Base-by-base conservation (phyloP, 1,140 invertebrate genomes). In the Hypsibius dujardini region DNA sequence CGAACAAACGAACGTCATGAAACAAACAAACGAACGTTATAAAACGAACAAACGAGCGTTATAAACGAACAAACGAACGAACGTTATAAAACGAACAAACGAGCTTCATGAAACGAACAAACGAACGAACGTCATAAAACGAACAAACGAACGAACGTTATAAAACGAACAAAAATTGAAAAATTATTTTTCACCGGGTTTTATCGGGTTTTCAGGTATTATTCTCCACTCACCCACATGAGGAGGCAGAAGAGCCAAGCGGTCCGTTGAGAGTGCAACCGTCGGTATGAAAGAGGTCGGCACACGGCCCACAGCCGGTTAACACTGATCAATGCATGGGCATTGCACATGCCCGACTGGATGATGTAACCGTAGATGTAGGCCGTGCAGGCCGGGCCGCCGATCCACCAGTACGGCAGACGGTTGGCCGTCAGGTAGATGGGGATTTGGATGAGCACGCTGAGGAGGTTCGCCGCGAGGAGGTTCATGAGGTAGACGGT, bases 381-480 rank as follows among this genome's bases (percentile, higher is more conserved):
- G 50, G 50, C 50, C n/a, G 50, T 56, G 50, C 50, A 56, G 50
- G 50, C 50, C n/a, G 7, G 50, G 50, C n/a, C 50, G 50, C n/a
- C 50, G 50, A 56, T n/a, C 50, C 50, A 56, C 50, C 50, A 7
- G 50, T 7, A n/a, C 7, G 7, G n/a, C 50, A 56, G n/a, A n/a
- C 7, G n/a, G 50, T 56, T 56, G 50, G n/a, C n/a, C 7, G n/a
- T 56, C 7, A 7, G 7, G 7, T 7, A 56, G 50, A n/a, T 7
- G n/a, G 7, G n/a, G 7, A 56, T n/a, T 56, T 7, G n/a, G n/a
- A 56, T n/a, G 50, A n/a, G 7, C 50, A 56, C 50, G n/a, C 50
- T n/a, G n/a, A 56, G 7, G 7, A 56, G n/a, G 50, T 56, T n/a
- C 7, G 50, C 7, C 50, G n/a, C 7, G 7, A 56, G 50, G n/a